phyloP scores from a whole-genome alignment of 2,797 vertebrate species.

The Manis crassicaudata region DNA sequence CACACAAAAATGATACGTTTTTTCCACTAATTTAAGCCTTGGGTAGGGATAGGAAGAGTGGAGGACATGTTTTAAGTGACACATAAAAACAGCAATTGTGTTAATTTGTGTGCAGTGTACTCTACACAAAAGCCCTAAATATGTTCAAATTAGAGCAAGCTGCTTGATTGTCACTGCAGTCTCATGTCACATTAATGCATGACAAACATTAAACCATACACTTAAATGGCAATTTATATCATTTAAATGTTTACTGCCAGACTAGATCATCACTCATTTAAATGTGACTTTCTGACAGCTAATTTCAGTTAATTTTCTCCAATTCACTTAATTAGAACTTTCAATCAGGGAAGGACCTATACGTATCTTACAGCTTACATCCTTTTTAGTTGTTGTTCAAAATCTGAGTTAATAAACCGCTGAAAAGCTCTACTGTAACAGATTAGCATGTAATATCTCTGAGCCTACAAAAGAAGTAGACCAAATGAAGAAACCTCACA shows the following conservation, averaged over 20 bases:
- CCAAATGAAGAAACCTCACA: constrained; percentile 69
- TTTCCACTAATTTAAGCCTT: constrained; percentile 93
- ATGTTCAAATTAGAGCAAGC: constrained; percentile 99
- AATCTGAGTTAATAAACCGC: constrained; percentile 78
- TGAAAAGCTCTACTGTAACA: constrained; percentile 80
- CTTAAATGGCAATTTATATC: constrained; percentile 99
- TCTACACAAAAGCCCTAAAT: constrained; percentile 97
- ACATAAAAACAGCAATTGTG: constrained; percentile 98
- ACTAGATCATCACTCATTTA: constrained; percentile 97
- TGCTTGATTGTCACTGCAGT: constrained; percentile 99
- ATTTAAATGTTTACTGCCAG: constrained; percentile 99
- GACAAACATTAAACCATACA: constrained; percentile 99
- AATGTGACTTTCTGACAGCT: constrained; percentile 99
- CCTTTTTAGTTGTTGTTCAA: constrained; percentile 84
- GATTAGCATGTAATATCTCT: constrained; percentile 74
- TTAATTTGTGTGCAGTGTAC: constrained; percentile 97
- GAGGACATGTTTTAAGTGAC: constrained; percentile 91
- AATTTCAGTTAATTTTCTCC: constrained; percentile 96
- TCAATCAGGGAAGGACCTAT: constrained; percentile 90
- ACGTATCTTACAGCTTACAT: constrained; percentile 83
- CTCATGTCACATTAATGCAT: constrained; percentile 99
- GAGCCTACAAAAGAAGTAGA: constrained; percentile 56
- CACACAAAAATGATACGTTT: constrained; percentile 88
- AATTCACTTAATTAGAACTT: constrained; percentile 99
- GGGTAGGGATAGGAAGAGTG: not conserved